These are phyloP conservation scores for Semaprochilodus insignis DNA, from an alignment of 2,797 vertebrate species.

Conservation along the genomic window DNA sequence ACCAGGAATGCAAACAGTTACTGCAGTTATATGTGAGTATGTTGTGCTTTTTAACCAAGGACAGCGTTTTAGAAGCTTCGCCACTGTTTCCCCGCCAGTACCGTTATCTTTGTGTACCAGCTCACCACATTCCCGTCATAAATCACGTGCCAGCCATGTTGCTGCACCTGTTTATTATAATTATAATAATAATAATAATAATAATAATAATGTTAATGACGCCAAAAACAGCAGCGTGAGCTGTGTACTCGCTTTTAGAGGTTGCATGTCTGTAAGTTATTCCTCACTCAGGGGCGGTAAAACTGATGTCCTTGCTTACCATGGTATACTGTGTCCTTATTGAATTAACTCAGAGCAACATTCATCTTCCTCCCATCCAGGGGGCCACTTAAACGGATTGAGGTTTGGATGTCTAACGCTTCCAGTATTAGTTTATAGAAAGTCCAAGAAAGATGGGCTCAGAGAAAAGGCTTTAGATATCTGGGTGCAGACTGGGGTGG, in stretches of 20 bases:
- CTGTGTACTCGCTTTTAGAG: background rate
- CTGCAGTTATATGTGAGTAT: slow-evolving; percentile 79
- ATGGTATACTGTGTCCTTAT: background rate
- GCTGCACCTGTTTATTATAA: slow-evolving; percentile 14
- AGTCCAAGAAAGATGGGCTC: too few species aligned
- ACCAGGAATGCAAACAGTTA: slow-evolving; percentile 70
- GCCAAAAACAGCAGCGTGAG: background rate
- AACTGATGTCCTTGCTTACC: background rate
- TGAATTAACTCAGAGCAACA: background rate
- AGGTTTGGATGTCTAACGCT: background rate
- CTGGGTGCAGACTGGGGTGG: too few species aligned
- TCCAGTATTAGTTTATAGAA: background rate
- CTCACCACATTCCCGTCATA: background rate
- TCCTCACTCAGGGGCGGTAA: background rate
- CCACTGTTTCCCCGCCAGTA: background rate
- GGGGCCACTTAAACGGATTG: background rate
- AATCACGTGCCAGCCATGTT: background rate
- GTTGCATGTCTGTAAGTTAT: background rate
- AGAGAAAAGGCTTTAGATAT: too few species aligned
- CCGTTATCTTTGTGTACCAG: background rate
- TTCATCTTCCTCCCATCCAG: slow-evolving; percentile 8
- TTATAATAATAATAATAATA: background rate
- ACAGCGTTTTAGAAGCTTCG: background rate
- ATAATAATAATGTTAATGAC: background rate
- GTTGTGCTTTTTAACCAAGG: background rate